A percentile compares a stretch with the other conserved stretches of the same genome.
Evolutionary conservation across 2,113 vertebrate genomes (phyloP).

Genomic region (Empidonax alnorum): DNA sequence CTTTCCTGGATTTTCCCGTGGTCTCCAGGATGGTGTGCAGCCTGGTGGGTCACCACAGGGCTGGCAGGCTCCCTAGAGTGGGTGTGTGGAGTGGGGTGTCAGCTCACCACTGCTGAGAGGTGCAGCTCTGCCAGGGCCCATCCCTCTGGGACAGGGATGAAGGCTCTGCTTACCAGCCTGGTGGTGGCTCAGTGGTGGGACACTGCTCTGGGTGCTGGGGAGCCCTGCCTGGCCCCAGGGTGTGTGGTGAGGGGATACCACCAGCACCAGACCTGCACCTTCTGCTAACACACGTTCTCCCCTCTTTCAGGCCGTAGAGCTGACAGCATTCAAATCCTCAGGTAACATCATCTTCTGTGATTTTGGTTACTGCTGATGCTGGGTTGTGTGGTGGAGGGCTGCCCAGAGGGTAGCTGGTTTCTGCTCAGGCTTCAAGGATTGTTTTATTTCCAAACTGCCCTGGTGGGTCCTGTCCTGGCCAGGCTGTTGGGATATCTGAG

Average conservation of each 20-base stretch:
- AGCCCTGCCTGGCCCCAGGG: background rate
- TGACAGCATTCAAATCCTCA: slow-evolving; percentile 89
- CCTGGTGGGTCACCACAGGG: accelerated
- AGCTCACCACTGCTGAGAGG: background rate
- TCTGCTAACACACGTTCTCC: background rate
- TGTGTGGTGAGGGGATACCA: accelerated
- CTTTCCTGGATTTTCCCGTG: background rate
- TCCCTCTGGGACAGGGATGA: background rate
- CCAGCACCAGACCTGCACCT: background rate
- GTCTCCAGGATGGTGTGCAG: background rate
- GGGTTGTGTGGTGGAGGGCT: background rate
- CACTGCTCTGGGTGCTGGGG: background rate
- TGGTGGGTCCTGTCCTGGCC: background rate
- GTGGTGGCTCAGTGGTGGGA: background rate
- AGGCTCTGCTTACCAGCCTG: background rate
- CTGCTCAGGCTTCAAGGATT: background rate
- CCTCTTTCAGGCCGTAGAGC: slow-evolving; percentile 84
- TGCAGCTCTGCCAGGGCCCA: accelerated
- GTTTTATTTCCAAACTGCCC: background rate
- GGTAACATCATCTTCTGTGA: slow-evolving; percentile 51
- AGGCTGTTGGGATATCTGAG: background rate
- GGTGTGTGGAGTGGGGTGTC: accelerated
- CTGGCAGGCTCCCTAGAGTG: background rate
- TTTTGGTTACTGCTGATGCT: background rate
- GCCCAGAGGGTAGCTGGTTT: background rate